Evolutionary conservation across 2,888 invertebrate genomes (phyloP), one percentile per base, ranked within the genome.

Genomic region (Heterodera filipjevi): DNA sequence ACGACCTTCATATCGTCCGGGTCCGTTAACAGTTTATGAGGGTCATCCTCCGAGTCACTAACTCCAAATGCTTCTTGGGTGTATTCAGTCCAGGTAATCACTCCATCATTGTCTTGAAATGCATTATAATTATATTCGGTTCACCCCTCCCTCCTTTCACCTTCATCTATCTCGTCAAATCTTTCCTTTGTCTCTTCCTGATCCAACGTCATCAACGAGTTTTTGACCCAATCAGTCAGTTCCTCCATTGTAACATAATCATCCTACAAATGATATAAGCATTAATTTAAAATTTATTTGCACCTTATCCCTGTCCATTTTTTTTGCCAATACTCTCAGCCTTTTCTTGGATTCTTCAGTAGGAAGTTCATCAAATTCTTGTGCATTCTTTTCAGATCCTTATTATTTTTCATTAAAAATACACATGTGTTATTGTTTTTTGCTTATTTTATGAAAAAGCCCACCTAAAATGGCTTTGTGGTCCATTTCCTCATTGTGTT

Each of bases 81-180:
- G 90, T 96, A 95, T 91, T 99, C 98, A 8, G 92, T 90, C 96
- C 96, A 98, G 0, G 94, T 93, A 2, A 98, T 92, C 83, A 91
- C 90, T 0, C 94, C 94, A 90, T 98, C 94, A 64, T 92, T 92
- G 90, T 97, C 92, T 85, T 71, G 78, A 30, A 12, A 6, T 77
- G 93, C 8, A 30, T 8, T 22, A 19, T 27, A n/a, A 59, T 1
- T 39, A 32, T 27, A 35, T 27, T 22, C 5, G 19, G 32, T 32
- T n/a, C 19, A 14, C 39, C n/a, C 0, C 33, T 64, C 27, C 16
- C 16, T 71, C 81, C 16, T 72, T 81, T 66, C 35, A 86, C 87
- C 79, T 68, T 92, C 92, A 90, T 98, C 98, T 0, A 94, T 85
- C 66, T 90, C 90, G 53, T 86, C 85, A 79, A 90, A 85, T 66